A percentile compares a stretch with the other conserved stretches of the same genome.
Evolutionary conservation across 2,113 vertebrate species (phyloP).

Genomic region (Apodemus speciosus): DNA sequence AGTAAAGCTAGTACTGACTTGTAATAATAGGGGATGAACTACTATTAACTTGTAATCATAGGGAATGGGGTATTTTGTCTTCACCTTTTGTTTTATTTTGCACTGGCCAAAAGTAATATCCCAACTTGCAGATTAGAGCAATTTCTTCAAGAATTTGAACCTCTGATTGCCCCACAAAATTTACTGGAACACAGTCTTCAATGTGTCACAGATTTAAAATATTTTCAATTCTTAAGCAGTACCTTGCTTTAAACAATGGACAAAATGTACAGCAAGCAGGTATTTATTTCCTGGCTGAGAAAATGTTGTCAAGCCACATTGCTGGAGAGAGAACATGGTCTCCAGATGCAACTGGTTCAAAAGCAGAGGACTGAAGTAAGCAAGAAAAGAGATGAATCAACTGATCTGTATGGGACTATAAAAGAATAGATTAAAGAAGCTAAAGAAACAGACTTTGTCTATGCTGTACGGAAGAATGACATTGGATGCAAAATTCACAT

Average conservation of each 20-base stretch:
- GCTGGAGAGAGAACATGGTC: background rate
- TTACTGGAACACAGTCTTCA: background rate
- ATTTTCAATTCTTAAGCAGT: background rate
- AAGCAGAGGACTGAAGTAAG: conserved; percentile 23
- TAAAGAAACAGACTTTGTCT: background rate
- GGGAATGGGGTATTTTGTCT: background rate
- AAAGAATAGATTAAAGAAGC: background rate
- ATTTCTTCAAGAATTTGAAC: background rate
- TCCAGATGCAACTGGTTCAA: background rate
- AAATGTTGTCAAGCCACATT: background rate
- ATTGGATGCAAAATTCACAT: background rate
- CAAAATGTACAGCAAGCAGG: background rate
- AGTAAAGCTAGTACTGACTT: background rate
- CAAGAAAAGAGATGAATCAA: conserved; percentile 16
- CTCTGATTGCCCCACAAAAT: background rate
- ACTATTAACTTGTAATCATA: background rate
- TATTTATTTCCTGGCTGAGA: background rate
- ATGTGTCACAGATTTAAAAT: background rate
- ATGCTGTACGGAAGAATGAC: background rate
- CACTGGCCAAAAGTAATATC: background rate
- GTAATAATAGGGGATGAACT: background rate
- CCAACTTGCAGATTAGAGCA: background rate
- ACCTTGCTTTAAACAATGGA: background rate
- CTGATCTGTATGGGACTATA: conserved; percentile 8
- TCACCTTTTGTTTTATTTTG: conserved; percentile 10